phyloP scores from a whole-genome alignment of 1,140 invertebrate species.

The Pachypsylla venusta region DNA sequence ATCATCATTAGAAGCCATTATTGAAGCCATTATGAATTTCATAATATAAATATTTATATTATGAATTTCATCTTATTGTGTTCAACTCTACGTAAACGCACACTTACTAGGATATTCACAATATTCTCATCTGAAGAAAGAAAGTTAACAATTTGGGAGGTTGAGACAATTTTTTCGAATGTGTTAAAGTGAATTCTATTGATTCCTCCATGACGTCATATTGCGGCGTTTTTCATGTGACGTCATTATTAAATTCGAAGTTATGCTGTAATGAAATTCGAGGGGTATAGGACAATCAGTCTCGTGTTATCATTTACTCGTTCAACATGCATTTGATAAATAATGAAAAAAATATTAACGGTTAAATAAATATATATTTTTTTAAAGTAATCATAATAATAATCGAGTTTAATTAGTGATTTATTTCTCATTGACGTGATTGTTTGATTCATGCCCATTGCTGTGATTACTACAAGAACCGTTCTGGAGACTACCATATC shows the following conservation, averaged over 20 bases:
- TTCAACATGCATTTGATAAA: neutral
- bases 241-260: neutral
- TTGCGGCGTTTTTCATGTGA: neutral
- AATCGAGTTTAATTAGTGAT: too few relatives aligned
- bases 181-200: neutral
- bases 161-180: neutral
- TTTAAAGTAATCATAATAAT: too few relatives aligned
- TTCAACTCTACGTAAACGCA: too few relatives aligned
- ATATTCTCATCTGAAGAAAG: too few relatives aligned
- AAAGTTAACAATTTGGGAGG: too few relatives aligned
- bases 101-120: too few relatives aligned
- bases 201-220: slow-evolving; percentile 8
- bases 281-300: slow-evolving; percentile 8
- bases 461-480: neutral
- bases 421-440: neutral
- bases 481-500: neutral
- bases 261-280: slow-evolving; percentile 3
- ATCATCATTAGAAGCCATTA: too few relatives aligned
- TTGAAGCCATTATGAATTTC: too few relatives aligned
- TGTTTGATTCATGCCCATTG: slow-evolving; percentile 2
- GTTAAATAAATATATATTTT: too few relatives aligned
- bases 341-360: too few relatives aligned
- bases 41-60: too few relatives aligned
- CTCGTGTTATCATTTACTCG: slow-evolving; percentile 3
- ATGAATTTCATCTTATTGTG: too few relatives aligned